phyloP scores from a whole-genome alignment of 2,113 vertebrate genomes.

The Labrus mixtus region DNA sequence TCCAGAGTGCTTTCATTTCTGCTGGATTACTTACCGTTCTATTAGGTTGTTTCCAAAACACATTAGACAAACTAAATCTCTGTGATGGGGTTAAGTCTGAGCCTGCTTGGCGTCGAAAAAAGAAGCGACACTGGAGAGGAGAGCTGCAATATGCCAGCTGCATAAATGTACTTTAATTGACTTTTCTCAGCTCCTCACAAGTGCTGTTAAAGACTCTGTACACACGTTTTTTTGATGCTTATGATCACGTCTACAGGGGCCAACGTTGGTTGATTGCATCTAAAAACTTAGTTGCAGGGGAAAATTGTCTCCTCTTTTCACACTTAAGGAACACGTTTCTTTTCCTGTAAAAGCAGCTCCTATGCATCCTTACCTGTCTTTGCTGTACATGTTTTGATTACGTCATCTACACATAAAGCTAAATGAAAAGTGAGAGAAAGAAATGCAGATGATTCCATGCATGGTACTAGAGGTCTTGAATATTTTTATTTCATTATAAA shows the following conservation, averaged over 20 bases:
- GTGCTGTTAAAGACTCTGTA: background rate
- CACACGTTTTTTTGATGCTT: background rate
- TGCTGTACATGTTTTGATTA: background rate
- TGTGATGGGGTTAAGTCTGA: background rate
- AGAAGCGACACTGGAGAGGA: background rate
- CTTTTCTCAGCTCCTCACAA: background rate
- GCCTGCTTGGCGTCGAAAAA: background rate
- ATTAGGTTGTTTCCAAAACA: background rate
- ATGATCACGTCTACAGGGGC: background rate
- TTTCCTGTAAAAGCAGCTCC: background rate
- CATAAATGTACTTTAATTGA: background rate
- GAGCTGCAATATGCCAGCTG: background rate
- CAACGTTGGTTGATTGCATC: background rate
- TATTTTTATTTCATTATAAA: too few species aligned
- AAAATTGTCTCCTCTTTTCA: background rate
- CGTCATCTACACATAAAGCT: too few species aligned
- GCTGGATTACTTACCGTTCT: background rate
- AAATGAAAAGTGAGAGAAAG: background rate
- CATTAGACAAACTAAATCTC: conserved; percentile 4
- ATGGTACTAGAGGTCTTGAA: too few species aligned
- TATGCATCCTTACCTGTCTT: background rate
- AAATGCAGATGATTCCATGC: background rate
- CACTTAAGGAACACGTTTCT: too few species aligned
- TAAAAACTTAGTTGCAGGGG: background rate
- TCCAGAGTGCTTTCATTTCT: background rate